These are phyloP conservation scores for Rhinella marina DNA, from an alignment of 2,797 vertebrate genomes.

Conservation along the genomic window DNA sequence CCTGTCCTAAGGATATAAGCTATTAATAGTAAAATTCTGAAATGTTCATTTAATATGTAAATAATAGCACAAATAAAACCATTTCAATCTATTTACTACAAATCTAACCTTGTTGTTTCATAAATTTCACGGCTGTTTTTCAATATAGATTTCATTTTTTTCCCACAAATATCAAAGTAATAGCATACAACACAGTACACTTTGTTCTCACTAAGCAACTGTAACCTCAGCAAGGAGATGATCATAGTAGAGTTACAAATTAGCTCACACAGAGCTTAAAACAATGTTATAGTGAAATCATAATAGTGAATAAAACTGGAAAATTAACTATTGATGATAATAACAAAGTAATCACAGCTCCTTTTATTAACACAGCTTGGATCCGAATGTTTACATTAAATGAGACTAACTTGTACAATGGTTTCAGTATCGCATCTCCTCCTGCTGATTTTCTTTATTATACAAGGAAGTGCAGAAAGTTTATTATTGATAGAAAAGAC, in stretches of 20 bases:
- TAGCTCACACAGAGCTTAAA: slow-evolving; percentile 21
- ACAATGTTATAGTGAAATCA: neutral
- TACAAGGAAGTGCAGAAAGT: neutral
- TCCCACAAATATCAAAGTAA: neutral
- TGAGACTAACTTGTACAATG: neutral
- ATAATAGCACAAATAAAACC: neutral
- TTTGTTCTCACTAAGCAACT: neutral
- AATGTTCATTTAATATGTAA: too few species aligned
- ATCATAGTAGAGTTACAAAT: neutral
- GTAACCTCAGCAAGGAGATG: slow-evolving; percentile 4
- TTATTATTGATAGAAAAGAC: neutral
- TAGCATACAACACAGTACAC: neutral
- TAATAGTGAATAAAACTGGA: slow-evolving; percentile 20
- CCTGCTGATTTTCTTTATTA: neutral
- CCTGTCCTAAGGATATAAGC: too few species aligned
- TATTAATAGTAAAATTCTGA: too few species aligned
- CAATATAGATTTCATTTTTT: neutral
- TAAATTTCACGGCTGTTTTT: neutral
- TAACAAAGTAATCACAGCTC: slow-evolving; percentile 30
- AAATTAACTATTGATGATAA: slow-evolving; percentile 30
- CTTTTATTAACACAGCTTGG: slow-evolving; percentile 32
- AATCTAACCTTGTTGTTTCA: neutral
- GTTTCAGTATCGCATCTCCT: neutral
- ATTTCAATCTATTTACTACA: neutral
- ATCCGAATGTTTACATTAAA: slow-evolving; percentile 13